These are phyloP conservation scores for Drosophila acutilabella DNA, from an alignment of 2,888 invertebrate species.

Conservation along the genomic window DNA sequence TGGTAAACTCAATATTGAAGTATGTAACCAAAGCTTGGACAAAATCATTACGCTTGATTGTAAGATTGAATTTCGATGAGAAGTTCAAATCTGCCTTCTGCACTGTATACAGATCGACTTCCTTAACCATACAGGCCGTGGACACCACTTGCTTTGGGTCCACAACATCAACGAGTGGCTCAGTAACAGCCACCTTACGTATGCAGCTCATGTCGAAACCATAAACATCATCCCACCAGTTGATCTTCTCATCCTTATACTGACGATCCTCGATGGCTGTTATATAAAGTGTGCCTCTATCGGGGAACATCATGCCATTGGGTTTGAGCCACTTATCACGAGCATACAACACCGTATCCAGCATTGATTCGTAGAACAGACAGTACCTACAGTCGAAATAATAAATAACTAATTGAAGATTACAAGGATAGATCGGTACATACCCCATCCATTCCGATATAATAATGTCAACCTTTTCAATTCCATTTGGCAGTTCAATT, in stretches of 20 bases:
- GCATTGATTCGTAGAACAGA: constrained; percentile 99
- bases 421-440: constrained; percentile 85
- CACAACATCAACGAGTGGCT: constrained; percentile 99
- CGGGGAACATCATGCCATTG: constrained; percentile 97
- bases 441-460: constrained; percentile 92
- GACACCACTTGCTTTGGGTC: constrained; percentile 99
- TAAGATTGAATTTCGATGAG: constrained; percentile 93
- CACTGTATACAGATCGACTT: constrained; percentile 99
- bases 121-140: constrained; percentile 96
- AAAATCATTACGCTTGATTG: constrained; percentile 96
- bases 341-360: constrained; percentile 99
- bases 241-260: constrained; percentile 99
- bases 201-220: constrained; percentile 99
- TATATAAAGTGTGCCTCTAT: constrained; percentile 96
- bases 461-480: constrained; percentile 96
- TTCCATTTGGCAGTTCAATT: constrained; percentile 95
- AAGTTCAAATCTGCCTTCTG: constrained; percentile 97
- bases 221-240: constrained; percentile 99
- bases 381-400: constrained; percentile 86
- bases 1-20: constrained; percentile 99
- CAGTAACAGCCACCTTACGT: constrained; percentile 98
- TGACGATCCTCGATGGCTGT: constrained; percentile 98
- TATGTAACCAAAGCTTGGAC: constrained; percentile 99
- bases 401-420: not conserved
- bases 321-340: constrained; percentile 98